phyloP scores from a whole-genome alignment of 2,888 invertebrate genomes.

The Heliconius erato region DNA sequence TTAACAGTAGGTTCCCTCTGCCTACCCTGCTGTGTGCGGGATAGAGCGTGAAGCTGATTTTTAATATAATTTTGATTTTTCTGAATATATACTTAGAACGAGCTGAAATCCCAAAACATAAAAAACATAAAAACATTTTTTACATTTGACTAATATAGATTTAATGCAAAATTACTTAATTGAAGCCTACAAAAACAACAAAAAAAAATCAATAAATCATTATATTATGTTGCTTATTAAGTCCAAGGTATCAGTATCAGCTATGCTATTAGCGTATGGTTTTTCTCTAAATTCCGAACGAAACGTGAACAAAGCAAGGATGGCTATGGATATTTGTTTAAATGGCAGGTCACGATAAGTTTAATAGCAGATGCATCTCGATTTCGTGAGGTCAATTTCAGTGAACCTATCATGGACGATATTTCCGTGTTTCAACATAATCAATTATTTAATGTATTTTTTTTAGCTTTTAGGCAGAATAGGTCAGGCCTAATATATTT shows the following conservation, averaged over 20 bases:
- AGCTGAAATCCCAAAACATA: too few species aligned
- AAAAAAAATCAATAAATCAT: background rate
- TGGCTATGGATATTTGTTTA: constrained; percentile 54
- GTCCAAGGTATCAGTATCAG: background rate
- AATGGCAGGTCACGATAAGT: constrained; percentile 67
- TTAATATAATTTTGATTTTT: too few species aligned
- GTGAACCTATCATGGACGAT: constrained; percentile 59
- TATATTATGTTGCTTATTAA: background rate
- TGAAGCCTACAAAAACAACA: background rate
- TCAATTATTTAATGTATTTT: background rate
- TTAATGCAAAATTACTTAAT: background rate
- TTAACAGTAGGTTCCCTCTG: too few species aligned
- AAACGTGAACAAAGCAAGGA: constrained; percentile 36
- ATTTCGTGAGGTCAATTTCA: constrained; percentile 70
- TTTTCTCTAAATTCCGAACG: constrained; percentile 26
- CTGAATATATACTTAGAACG: too few species aligned
- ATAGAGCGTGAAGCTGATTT: too few species aligned
- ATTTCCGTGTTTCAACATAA: constrained; percentile 9
- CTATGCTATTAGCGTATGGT: constrained; percentile 9
- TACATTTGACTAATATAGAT: too few species aligned
- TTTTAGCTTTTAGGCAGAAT: background rate
- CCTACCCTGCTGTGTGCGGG: too few species aligned
- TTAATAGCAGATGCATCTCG: constrained; percentile 68
- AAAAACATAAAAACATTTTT: too few species aligned
- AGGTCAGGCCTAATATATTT: background rate